A percentile compares a stretch with the other conserved stretches of the same genome.
These are phyloP conservation scores for Sciaenops ocellatus DNA, from an alignment of 2,797 vertebrate species.

Conservation along the genomic window DNA sequence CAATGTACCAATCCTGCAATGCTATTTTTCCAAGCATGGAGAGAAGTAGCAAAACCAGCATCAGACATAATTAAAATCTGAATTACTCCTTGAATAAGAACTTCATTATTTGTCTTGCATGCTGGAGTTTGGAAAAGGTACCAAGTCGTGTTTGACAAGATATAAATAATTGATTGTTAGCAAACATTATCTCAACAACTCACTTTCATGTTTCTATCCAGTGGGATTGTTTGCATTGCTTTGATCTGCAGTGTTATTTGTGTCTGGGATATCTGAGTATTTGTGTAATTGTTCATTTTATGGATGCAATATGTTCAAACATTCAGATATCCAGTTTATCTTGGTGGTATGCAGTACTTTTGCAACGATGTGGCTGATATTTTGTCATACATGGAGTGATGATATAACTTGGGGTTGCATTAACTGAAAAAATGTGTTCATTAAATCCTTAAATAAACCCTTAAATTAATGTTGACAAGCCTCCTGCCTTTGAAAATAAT, in stretches of 20 bases:
- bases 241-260: not conserved
- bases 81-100: not conserved
- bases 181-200: conserved; percentile 1
- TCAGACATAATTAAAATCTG: too few species aligned
- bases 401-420: not conserved
- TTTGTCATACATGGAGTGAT: not conserved
- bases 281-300: not conserved
- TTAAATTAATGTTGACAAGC: too few species aligned
- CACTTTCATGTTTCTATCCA: not conserved
- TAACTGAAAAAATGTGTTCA: not conserved
- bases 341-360: not conserved
- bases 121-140: not conserved
- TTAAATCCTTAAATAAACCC: too few species aligned
- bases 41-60: not conserved
- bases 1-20: too few species aligned
- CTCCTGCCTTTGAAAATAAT: too few species aligned
- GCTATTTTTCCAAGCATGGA: not conserved
- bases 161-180: not conserved
- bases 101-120: not conserved
- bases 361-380: not conserved
- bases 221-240: not conserved
- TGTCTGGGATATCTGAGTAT: not conserved
- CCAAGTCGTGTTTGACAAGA: not conserved
- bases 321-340: not conserved
- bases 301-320: not conserved